These are phyloP conservation scores for Oligia fasciuncula DNA, from an alignment of 2,888 invertebrate species.

Conservation along the genomic window DNA sequence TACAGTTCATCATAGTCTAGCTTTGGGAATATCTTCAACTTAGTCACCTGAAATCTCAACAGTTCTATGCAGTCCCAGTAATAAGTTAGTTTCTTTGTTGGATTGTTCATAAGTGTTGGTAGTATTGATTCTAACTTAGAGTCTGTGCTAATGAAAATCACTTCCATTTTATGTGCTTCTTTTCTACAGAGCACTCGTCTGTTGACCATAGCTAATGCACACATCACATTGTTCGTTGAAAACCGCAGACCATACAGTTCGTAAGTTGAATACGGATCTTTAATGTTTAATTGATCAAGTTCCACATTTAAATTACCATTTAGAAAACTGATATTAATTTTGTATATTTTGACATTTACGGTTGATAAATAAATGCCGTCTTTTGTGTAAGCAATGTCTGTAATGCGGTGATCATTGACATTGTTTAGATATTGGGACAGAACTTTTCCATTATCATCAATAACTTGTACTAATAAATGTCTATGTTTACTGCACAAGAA, in stretches of 20 bases:
- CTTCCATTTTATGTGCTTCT: slow-evolving; percentile 71
- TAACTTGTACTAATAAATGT: slow-evolving; percentile 77
- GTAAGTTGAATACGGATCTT: slow-evolving; percentile 70
- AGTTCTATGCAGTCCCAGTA: slow-evolving; percentile 82
- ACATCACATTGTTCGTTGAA: slow-evolving; percentile 75
- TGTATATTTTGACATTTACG: slow-evolving; percentile 77
- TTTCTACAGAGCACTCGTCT: slow-evolving; percentile 77
- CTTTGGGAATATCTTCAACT: slow-evolving; percentile 75
- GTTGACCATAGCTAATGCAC: slow-evolving; percentile 73
- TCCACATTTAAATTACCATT: slow-evolving; percentile 65
- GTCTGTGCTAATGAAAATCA: slow-evolving; percentile 72
- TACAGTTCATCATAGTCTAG: slow-evolving; percentile 74
- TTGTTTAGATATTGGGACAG: slow-evolving; percentile 75
- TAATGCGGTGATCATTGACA: slow-evolving; percentile 81
- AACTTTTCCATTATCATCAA: slow-evolving; percentile 73
- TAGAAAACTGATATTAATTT: slow-evolving; percentile 66
- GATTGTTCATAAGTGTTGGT: slow-evolving; percentile 74
- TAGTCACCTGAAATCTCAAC: slow-evolving; percentile 77
- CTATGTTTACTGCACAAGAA: slow-evolving; percentile 81
- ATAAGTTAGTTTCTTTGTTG: slow-evolving; percentile 73
- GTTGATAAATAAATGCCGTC: slow-evolving; percentile 74
- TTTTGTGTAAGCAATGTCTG: slow-evolving; percentile 69
- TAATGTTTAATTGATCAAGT: slow-evolving; percentile 68
- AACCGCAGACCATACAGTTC: slow-evolving; percentile 75
- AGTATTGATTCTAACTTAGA: slow-evolving; percentile 67